Base-by-base conservation (phyloP, 2,113 vertebrate genomes). In the Hyperoodon ampullatus region DNA sequence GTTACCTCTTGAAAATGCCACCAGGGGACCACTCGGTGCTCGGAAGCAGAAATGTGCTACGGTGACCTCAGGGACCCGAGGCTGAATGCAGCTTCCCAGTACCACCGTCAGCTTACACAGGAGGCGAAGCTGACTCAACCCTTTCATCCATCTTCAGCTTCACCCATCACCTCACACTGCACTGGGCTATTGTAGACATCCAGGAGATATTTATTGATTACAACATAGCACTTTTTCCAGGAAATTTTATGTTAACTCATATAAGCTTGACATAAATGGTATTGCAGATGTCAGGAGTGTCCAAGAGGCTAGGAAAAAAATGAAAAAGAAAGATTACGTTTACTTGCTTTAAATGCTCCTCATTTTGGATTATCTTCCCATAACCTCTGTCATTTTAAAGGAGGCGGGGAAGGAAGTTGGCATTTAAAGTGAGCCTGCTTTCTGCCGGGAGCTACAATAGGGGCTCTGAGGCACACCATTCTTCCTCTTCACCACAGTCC, bases 201-300 rank as follows among this genome's bases (percentile, higher is more conserved):
- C 6, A 13, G 70, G 82, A 70, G 88, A 53, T 94, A 88, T 88
- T 97, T 96, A 97, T 86, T 82, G 91, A 72, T 87, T 30, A 72
- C 87, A 63, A 55, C 77, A 70, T 5, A 74, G 72, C 61, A 74
- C 81, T 72, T 97, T 96, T 85, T 24, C 92, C 39, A 1, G 93
- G 35, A 74, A 96, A 58, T 97, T 92, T 97, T 94, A 93, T 87
- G 96, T 96, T 82, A 83, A 85, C 96, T 92, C 85, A n/a, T 78
- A 95, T 70, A 87, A 83, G 68, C 72, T 53, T 90, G 95, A 96
- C 95, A 95, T 53, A 96, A 97, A 94, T 75, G 92, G 42, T 83
- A 94, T 13, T 94, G 89, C 66, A 33, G 89, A 70, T 91, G 88
- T 91, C 96, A 95, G 96, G 86, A 66, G 66, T 80, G 68, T 90